Conservation (phyloP, 2,797 vertebrate genomes). For the Coranthus polyacanthus region DNA sequence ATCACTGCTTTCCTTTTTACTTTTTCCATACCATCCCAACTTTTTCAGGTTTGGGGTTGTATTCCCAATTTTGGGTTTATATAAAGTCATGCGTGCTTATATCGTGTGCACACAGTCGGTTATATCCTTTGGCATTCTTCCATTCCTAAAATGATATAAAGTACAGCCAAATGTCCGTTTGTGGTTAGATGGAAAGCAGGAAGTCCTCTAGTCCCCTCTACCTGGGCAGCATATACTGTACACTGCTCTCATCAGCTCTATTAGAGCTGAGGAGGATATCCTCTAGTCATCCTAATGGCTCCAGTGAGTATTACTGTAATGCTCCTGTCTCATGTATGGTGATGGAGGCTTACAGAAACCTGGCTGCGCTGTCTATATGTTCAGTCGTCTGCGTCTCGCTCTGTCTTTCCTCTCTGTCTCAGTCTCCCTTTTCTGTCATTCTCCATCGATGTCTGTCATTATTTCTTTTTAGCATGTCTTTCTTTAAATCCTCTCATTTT, state of each 20-base stretch:
- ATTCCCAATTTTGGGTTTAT: too few species aligned
- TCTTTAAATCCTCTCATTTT: constrained; percentile 32
- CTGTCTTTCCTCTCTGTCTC: constrained; percentile 13
- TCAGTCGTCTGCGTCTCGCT: constrained; percentile 11
- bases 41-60: too few species aligned
- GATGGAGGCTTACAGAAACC: constrained; percentile 36
- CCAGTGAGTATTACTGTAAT: constrained; percentile 57
- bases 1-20: too few species aligned
- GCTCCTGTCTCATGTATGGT: constrained; percentile 32
- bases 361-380: constrained; percentile 17
- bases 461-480: not conserved
- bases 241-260: constrained; percentile 36
- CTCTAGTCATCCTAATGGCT: constrained; percentile 53
- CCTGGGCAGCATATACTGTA: constrained; percentile 29
- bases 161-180: constrained; percentile 15
- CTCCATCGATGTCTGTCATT: constrained; percentile 14
- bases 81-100: too few species aligned
- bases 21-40: too few species aligned
- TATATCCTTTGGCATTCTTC: constrained; percentile 8
- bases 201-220: constrained; percentile 26
- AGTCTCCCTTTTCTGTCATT: constrained; percentile 29
- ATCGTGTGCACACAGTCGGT: too few species aligned
- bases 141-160: constrained; percentile 14
- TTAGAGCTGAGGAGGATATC: constrained; percentile 59
- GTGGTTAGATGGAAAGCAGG: constrained; percentile 20